A percentile compares a stretch with the other conserved stretches of the same genome.
These are phyloP conservation scores for Lycorma delicatula DNA, from an alignment of 1,140 invertebrate genomes.

Conservation along the genomic window DNA sequence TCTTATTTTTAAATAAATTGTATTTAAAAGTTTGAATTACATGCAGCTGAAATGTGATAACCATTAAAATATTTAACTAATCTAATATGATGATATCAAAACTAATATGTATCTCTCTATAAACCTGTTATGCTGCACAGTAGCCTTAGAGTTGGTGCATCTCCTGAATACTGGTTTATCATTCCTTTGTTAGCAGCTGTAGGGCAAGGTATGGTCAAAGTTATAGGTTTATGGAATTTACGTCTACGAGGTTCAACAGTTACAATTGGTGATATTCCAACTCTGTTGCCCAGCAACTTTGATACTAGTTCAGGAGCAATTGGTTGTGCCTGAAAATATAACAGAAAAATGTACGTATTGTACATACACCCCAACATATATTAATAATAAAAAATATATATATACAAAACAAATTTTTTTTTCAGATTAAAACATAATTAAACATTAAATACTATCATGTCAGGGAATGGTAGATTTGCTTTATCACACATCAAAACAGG, in stretches of 20 bases:
- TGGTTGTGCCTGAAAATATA: conserved; percentile 68
- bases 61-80: no score
- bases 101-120: no score
- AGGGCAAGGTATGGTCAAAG: conserved; percentile 88
- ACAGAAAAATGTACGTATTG: background rate
- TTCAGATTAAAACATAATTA: background rate
- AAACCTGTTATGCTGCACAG: conserved; percentile 91
- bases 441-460: no score
- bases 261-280: conserved; percentile 91
- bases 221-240: conserved; percentile 96
- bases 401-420: background rate
- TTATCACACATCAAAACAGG: no score
- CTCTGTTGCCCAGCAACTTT: conserved; percentile 81
- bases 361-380: background rate
- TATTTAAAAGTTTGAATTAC: no score
- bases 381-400: no score
- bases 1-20: no score
- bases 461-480: no score
- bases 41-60: no score
- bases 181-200: conserved; percentile 76
- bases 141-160: conserved; percentile 72
- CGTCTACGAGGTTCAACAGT: conserved; percentile 88
- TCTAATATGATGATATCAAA: no score
- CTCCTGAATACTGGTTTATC: conserved; percentile 79
- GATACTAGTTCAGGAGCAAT: conserved; percentile 72